Evolutionary conservation across 2,113 vertebrate genomes (phyloP), one percentile per base, ranked within the genome.

Genomic region (Cyanoramphus novaezelandiae): DNA sequence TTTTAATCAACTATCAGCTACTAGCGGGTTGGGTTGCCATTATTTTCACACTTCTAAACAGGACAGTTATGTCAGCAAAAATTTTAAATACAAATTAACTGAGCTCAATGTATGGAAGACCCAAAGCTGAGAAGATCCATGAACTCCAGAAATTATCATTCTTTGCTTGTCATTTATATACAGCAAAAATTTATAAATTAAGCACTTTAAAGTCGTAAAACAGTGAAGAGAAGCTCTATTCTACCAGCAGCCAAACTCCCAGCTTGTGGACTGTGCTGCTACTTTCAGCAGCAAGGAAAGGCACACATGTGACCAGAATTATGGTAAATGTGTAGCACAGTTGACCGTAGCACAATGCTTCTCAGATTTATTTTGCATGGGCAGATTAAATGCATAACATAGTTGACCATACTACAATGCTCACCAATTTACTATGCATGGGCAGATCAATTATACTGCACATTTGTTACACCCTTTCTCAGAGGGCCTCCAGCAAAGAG

Each of bases 381-480:
- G 74, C n/a, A 94, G 81, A 95, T 82, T 76, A 94, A 92, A 94
- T 55, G 74, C 85, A 65, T 69, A 93, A 85, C 82, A 94, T 10
- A 86, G 88, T 10, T 70, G 52, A 85, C 39, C 1, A 0, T 60
- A 47, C 39, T 43, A 72, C 90, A 92, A 25, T 60, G 88, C 86
- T 94, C 86, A 75, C 69, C 33, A 3, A 75, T 92, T 95, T 92
- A 88, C 64, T 93, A 81, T 75, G 88, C 95, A 92, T 86, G 92
- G 91, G 50, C 80, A 88, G 77, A 92, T 86, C 88, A 92, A 93
- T 93, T 95, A 91, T 86, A 29, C 69, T 92, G 88, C 86, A 81
- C 77, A 89, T 93, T 96, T 89, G 86, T 91, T 88, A 92, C 76
- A 86, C 86, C 83, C 86, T 69, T 92, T 95, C 79, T 82, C 95